Percentiles rank a stretch among this genome's conserved stretches.
phyloP scores from a whole-genome alignment of 1,140 invertebrate species.

The Xylocopa sonorina region DNA sequence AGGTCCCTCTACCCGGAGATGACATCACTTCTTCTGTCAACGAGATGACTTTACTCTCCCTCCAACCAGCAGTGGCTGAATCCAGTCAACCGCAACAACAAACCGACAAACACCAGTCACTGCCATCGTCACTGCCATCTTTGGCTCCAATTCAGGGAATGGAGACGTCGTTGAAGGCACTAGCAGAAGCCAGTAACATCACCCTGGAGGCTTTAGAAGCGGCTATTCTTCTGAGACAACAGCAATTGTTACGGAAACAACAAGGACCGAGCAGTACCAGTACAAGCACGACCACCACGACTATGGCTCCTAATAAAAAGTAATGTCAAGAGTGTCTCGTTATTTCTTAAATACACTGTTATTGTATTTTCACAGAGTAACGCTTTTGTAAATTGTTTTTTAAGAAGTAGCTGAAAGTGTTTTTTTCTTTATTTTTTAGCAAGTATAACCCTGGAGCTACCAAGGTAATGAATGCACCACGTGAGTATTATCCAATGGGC shows the following conservation, averaged over 20 bases:
- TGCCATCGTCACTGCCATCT: constrained; percentile 67
- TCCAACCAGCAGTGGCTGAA: constrained; percentile 67
- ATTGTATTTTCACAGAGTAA: no score
- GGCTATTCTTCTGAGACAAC: constrained; percentile 86
- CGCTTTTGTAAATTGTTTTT: no score
- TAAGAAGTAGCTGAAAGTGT: background rate
- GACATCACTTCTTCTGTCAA: constrained; percentile 71
- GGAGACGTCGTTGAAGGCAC: constrained; percentile 81
- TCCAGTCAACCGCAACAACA: constrained; percentile 65
- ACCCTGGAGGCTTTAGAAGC: constrained; percentile 88
- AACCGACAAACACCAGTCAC: constrained; percentile 69
- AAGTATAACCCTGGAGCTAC: constrained; percentile 78
- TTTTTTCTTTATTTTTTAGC: constrained; percentile 48
- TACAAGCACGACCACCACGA: constrained; percentile 73
- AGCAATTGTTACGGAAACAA: constrained; percentile 85
- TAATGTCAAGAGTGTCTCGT: constrained; percentile 10
- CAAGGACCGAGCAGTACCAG: constrained; percentile 80
- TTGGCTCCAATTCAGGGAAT: constrained; percentile 79
- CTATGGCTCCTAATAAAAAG: constrained; percentile 69
- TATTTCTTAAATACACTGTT: background rate
- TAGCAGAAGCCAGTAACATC: constrained; percentile 87
- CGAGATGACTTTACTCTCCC: constrained; percentile 74
- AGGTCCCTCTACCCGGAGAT: constrained; percentile 75
- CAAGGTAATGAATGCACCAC: constrained; percentile 94
- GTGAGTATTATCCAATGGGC: constrained; percentile 92